Evolutionary conservation across 1,140 invertebrate genomes (phyloP).

Genomic region (Littorina saxatilis): DNA sequence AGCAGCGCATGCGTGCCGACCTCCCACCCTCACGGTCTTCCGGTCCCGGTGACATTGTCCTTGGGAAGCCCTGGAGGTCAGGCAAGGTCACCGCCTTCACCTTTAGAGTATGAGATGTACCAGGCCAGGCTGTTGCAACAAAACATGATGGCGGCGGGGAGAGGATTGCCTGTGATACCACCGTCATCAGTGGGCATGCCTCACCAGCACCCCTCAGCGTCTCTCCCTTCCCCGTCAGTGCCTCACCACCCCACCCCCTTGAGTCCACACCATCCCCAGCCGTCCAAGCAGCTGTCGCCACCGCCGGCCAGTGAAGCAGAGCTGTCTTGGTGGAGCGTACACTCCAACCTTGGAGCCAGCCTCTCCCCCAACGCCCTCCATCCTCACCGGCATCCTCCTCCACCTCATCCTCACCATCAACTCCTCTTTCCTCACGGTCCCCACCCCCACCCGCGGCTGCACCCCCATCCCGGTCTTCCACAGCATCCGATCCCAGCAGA

Average conservation of each 20-base stretch:
- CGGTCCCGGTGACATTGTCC: slow-evolving; percentile 22
- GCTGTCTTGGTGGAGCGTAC: slow-evolving; percentile 63
- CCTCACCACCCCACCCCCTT: slow-evolving; percentile 17
- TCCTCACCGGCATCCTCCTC: not conserved
- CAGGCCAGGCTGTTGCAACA: slow-evolving; percentile 59
- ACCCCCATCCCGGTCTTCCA: not conserved
- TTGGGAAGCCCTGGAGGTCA: slow-evolving; percentile 23
- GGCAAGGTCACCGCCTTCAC: slow-evolving; percentile 30
- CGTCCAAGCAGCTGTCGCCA: slow-evolving; percentile 60
- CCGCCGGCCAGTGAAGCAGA: slow-evolving; percentile 60
- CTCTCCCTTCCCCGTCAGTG: slow-evolving; percentile 27
- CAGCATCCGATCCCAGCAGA: not conserved
- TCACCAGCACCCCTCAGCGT: not conserved
- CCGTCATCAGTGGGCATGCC: not conserved
- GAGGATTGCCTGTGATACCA: not conserved
- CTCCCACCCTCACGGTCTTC: slow-evolving; percentile 29
- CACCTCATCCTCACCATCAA: slow-evolving; percentile 2
- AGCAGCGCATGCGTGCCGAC: slow-evolving; percentile 40
- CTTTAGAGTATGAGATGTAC: slow-evolving; percentile 60
- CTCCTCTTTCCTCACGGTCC: slow-evolving; percentile 18
- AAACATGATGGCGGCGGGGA: slow-evolving; percentile 57
- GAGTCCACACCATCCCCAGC: slow-evolving; percentile 11
- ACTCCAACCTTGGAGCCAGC: slow-evolving; percentile 39
- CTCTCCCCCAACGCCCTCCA: not conserved
- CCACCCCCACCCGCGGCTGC: not conserved